These are phyloP conservation scores for Mythimna loreyi DNA, from an alignment of 2,888 invertebrate genomes.

Conservation along the genomic window DNA sequence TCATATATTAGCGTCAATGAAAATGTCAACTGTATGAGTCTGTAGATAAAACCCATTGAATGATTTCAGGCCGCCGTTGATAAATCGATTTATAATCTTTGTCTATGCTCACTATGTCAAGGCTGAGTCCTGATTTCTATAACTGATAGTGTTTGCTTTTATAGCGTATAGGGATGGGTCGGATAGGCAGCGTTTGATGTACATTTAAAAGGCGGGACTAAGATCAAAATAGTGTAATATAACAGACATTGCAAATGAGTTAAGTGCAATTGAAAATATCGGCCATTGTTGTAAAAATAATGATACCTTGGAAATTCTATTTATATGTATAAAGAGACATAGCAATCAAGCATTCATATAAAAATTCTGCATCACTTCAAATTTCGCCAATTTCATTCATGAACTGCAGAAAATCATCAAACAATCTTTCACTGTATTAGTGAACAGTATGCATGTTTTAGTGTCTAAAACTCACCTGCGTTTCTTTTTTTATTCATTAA, in stretches of 20 bases:
- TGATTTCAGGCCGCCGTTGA: slow-evolving; percentile 58
- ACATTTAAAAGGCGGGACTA: slow-evolving; percentile 28
- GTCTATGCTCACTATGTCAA: slow-evolving; percentile 62
- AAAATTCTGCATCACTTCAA: too few species aligned
- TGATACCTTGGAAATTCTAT: too few species aligned
- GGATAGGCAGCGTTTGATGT: slow-evolving; percentile 26
- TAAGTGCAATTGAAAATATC: background rate
- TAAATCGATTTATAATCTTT: slow-evolving; percentile 63
- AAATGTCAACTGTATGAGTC: slow-evolving; percentile 26
- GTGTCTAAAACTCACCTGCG: too few species aligned
- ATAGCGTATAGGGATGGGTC: slow-evolving; percentile 29
- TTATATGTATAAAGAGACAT: too few species aligned
- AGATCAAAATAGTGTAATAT: background rate
- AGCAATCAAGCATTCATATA: too few species aligned
- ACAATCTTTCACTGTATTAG: too few species aligned
- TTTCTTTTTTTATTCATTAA: too few species aligned
- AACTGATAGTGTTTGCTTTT: slow-evolving; percentile 47
- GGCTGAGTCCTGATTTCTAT: slow-evolving; percentile 63
- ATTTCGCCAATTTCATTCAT: too few species aligned
- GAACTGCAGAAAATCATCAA: too few species aligned
- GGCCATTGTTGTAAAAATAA: too few species aligned
- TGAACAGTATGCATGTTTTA: too few species aligned
- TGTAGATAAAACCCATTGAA: slow-evolving; percentile 40
- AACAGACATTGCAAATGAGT: too few species aligned
- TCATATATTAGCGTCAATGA: slow-evolving; percentile 33